phyloP scores from a whole-genome alignment of 2,888 invertebrate genomes.

The Mythimna albipuncta region DNA sequence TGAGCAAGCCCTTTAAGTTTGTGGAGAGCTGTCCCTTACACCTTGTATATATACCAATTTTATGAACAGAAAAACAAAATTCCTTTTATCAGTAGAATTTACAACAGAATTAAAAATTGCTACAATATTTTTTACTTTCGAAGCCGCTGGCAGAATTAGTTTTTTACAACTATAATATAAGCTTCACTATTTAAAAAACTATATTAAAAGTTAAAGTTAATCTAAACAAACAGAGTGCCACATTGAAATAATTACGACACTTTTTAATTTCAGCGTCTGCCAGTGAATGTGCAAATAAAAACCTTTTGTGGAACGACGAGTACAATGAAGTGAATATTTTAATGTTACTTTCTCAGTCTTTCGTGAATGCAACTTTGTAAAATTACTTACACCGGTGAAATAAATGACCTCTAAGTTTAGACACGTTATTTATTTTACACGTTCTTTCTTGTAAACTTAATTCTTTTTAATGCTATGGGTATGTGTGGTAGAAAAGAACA shows the following conservation, averaged over 20 bases:
- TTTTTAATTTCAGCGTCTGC: constrained; percentile 32
- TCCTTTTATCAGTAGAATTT: too few relatives aligned
- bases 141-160: too few relatives aligned
- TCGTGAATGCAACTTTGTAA: constrained; percentile 60
- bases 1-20: too few relatives aligned
- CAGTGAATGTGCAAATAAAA: constrained; percentile 57
- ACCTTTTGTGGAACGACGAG: constrained; percentile 42
- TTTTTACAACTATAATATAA: too few relatives aligned
- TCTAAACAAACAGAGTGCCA: constrained; percentile 2
- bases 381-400: constrained; percentile 57
- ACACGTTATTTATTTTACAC: constrained; percentile 13
- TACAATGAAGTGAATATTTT: constrained; percentile 66
- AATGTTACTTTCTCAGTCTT: constrained; percentile 63
- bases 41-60: too few relatives aligned
- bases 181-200: too few relatives aligned
- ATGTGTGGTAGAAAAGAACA: not conserved
- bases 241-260: constrained; percentile 28
- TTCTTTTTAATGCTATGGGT: not conserved
- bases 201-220: not conserved
- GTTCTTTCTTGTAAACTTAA: not conserved
- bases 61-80: too few relatives aligned
- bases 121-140: too few relatives aligned
- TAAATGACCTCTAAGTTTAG: constrained; percentile 43
- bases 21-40: too few relatives aligned
- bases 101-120: too few relatives aligned